Evolutionary conservation across 2,113 vertebrate genomes (phyloP), one percentile per base, ranked within the genome.

Genomic region (Archilochus colubris): DNA sequence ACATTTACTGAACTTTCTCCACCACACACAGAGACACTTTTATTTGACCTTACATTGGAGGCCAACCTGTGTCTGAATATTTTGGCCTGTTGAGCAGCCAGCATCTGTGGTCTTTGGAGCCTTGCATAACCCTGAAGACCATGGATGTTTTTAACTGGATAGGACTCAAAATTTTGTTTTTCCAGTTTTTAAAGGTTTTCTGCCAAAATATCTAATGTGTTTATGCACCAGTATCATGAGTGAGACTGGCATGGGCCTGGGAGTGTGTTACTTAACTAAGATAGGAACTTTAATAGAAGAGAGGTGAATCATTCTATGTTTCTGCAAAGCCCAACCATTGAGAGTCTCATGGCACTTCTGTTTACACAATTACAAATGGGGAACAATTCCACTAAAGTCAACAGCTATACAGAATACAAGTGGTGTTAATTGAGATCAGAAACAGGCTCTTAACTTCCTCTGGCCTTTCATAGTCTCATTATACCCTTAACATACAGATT

Each of bases 1-100:
- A 21, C 25, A 57, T 86, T 80, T 86, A 50, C 55, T 79, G n/a
- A 73, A 80, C 67, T 55, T 86, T 85, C 62, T 85, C 53, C 54
- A 80, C 81, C 86, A 93, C 91, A 96, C 85, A 95, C 72, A 96
- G 83, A 95, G 55, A 75, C 33, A 80, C 19, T 75, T 94, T 96
- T 96, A 91, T 92, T 89, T 92, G 88, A 89, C 94, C 59, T 95
- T 75, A 67, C 25, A 21, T 27, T 89, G 91, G 50, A 95, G 50
- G 64, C 85, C 77, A 94, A 91, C 51, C 27, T 82, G 53, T 36
- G 40, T 86, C 43, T 86, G 94, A 96, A 91, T 95, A 82, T 88
- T 92, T 83, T 95, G 78, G 69, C 89, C 73, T 44, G 31, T 67
- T 77, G 59, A 90, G 92, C 72, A 95, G 69, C 50, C 83, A 94